Conservation (phyloP, 1,140 invertebrate species). For the Drosophila sproati region DNA sequence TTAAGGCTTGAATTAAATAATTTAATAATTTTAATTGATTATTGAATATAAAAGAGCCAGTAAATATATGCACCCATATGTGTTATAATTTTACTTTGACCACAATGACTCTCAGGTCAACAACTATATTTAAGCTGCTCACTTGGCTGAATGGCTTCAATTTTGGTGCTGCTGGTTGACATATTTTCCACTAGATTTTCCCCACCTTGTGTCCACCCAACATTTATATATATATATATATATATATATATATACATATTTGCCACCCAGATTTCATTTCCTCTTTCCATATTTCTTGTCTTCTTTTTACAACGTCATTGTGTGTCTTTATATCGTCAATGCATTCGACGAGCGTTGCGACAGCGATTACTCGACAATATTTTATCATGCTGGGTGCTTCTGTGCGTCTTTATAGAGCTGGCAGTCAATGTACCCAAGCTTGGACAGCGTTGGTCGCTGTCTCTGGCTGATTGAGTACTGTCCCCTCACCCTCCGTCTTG, state of each 20-base stretch:
- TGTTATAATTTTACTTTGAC: not conserved
- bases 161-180: slow-evolving; percentile 29
- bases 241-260: not conserved
- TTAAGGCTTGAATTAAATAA: no score
- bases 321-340: slow-evolving; percentile 58
- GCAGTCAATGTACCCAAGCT: slow-evolving; percentile 34
- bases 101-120: slow-evolving; percentile 8
- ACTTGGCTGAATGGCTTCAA: slow-evolving; percentile 20
- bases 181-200: slow-evolving; percentile 20
- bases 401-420: slow-evolving; percentile 34
- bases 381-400: slow-evolving; percentile 51
- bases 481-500: slow-evolving; percentile 5
- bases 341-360: slow-evolving; percentile 57
- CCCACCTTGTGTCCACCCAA: not conserved
- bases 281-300: not conserved
- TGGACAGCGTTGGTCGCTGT: slow-evolving; percentile 40
- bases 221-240: not conserved
- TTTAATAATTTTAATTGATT: no score
- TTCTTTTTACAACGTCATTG: slow-evolving; percentile 57
- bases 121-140: slow-evolving; percentile 36
- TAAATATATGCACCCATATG: not conserved
- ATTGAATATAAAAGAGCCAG: no score
- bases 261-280: not conserved
- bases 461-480: slow-evolving; percentile 69
- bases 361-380: slow-evolving; percentile 81